Conservation (phyloP, 2,113 vertebrate genomes). For the Pseudorasbora parva region DNA sequence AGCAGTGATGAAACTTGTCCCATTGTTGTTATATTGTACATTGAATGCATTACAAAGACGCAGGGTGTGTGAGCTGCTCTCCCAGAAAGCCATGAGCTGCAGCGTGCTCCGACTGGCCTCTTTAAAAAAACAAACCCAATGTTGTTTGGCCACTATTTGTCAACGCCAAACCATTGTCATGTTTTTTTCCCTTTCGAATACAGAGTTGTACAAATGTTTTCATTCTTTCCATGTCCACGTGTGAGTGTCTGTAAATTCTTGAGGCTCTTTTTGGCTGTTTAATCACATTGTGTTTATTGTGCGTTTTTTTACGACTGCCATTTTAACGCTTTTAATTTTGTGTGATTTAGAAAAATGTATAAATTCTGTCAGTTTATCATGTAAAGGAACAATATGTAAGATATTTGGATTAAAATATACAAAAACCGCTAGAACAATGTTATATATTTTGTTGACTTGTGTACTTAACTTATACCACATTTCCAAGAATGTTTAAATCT, state of each 20-base stretch:
- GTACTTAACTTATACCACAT: no score
- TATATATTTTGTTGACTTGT: no score
- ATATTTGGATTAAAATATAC: no score
- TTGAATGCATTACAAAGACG: constrained; percentile 16
- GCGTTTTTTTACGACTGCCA: not conserved
- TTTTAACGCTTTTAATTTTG: not conserved
- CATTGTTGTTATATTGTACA: constrained; percentile 31
- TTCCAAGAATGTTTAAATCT: no score
- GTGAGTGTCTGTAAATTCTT: not conserved
- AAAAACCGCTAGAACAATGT: no score
- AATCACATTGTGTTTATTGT: not conserved
- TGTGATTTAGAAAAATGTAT: not conserved
- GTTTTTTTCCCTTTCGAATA: not conserved
- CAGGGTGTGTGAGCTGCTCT: constrained; percentile 14
- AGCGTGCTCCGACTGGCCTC: not conserved
- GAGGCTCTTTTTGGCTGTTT: not conserved
- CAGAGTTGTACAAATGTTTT: not conserved
- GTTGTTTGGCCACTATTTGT: not conserved
- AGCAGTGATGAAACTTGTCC: constrained; percentile 14
- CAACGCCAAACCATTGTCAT: not conserved
- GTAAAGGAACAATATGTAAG: no score
- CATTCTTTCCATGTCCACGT: not conserved
- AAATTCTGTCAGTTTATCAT: not conserved
- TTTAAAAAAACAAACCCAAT: not conserved
- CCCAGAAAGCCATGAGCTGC: not conserved